These are phyloP conservation scores for Cheilinus undulatus DNA, from an alignment of 2,113 vertebrate genomes.

Conservation along the genomic window DNA sequence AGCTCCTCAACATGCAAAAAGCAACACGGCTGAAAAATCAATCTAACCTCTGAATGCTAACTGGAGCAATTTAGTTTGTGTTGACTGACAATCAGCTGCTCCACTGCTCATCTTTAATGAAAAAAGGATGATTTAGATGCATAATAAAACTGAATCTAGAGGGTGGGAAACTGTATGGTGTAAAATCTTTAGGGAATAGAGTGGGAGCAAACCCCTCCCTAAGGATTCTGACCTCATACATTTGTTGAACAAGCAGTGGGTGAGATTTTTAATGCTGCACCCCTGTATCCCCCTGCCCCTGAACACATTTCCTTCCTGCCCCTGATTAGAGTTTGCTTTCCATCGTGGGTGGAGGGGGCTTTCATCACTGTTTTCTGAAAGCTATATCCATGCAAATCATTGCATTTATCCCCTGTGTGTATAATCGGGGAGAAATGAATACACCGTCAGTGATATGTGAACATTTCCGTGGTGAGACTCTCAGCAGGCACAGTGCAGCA, in stretches of 20 bases:
- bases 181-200: conserved; percentile 9
- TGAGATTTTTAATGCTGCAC: conserved; percentile 21
- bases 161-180: background rate
- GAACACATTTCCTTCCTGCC: conserved; percentile 15
- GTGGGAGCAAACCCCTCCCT: background rate
- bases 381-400: conserved; percentile 77
- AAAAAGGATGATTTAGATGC: conserved; percentile 45
- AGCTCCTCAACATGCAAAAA: conserved; percentile 10
- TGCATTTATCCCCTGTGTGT: conserved; percentile 58
- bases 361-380: conserved; percentile 58
- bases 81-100: conserved; percentile 26
- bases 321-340: conserved; percentile 63
- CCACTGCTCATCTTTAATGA: conserved; percentile 25
- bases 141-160: conserved; percentile 26
- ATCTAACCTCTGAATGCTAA: conserved; percentile 39
- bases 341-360: conserved; percentile 39
- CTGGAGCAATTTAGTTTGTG: conserved; percentile 51
- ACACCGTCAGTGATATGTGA: conserved; percentile 50
- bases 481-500: conserved; percentile 43
- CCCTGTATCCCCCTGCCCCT: conserved; percentile 3
- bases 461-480: conserved; percentile 36
- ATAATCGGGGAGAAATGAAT: conserved; percentile 38
- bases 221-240: conserved; percentile 14
- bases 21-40: conserved; percentile 40
- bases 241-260: conserved; percentile 30